Evolutionary conservation across 2,113 vertebrate genomes (phyloP).

Genomic region (Apodemus sylvaticus): DNA sequence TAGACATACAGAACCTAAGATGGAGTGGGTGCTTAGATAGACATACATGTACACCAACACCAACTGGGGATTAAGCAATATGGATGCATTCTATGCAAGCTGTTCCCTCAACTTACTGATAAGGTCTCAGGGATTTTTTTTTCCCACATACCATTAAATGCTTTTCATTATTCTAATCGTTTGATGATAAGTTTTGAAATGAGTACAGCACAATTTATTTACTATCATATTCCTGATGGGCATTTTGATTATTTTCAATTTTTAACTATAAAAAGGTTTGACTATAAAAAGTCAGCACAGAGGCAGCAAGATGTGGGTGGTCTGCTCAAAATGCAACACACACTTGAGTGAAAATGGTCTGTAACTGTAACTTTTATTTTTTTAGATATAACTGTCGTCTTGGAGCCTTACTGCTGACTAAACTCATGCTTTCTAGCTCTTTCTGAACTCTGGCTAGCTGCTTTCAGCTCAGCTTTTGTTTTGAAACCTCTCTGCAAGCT

Average conservation of each 20-base stretch:
- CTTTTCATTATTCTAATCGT: constrained; percentile 4
- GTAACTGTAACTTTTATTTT: no score
- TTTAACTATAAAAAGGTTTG: not conserved
- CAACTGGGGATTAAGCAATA: not conserved
- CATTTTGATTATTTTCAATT: constrained; percentile 7
- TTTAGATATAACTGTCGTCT: no score
- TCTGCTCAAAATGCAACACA: not conserved
- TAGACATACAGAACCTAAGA: not conserved
- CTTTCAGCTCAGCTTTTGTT: no score
- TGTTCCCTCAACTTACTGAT: not conserved
- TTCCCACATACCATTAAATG: not conserved
- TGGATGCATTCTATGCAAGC: not conserved
- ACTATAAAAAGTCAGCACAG: not conserved
- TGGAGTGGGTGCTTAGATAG: not conserved
- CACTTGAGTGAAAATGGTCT: not conserved
- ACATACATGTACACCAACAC: not conserved
- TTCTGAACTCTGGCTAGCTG: no score
- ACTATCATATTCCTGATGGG: not conserved
- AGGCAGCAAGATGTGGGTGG: not conserved
- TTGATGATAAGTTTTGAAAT: not conserved
- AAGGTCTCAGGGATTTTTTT: constrained; percentile 29
- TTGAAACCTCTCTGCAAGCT: no score
- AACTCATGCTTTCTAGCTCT: no score
- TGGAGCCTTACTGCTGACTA: no score
- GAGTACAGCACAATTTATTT: not conserved